Percentiles rank a stretch among this genome's conserved stretches.
These are phyloP conservation scores for Alexandromys fortis DNA, from an alignment of 2,113 vertebrate genomes.

Conservation along the genomic window DNA sequence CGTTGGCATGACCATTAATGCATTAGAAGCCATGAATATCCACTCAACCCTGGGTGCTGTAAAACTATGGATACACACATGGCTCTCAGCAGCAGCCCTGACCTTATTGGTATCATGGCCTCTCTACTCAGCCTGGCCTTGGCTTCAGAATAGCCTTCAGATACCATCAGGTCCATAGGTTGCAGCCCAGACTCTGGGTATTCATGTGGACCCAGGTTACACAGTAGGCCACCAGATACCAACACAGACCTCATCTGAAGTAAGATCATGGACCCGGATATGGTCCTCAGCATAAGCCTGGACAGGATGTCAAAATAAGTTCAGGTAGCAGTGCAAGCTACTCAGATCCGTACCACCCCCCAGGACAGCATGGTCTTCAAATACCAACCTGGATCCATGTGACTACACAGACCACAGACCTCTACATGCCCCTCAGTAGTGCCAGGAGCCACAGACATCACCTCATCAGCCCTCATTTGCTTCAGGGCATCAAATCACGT, in stretches of 20 bases:
- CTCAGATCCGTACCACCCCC: fast-evolving
- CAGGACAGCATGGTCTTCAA: background rate
- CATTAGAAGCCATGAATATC: too few relatives aligned
- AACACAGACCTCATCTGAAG: background rate
- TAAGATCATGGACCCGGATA: too few relatives aligned
- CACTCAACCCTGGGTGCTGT: too few relatives aligned
- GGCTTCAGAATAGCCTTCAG: too few relatives aligned
- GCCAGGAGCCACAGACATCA: background rate
- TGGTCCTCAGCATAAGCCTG: too few relatives aligned
- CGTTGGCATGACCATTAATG: too few relatives aligned
- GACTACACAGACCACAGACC: background rate
- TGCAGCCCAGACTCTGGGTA: background rate
- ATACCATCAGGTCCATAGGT: background rate
- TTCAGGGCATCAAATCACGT: background rate
- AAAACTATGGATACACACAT: too few relatives aligned
- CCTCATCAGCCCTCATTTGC: background rate
- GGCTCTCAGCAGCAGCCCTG: too few relatives aligned
- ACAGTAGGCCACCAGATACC: fast-evolving
- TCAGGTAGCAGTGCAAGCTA: background rate
- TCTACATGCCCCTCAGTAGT: background rate
- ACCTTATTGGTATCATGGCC: too few relatives aligned
- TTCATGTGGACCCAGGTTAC: background rate
- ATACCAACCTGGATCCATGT: background rate
- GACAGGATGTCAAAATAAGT: background rate
- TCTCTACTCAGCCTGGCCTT: too few relatives aligned